Percentiles rank a stretch among this genome's conserved stretches.
Conservation (phyloP, 2,888 invertebrate species). For the Cataglyphis altisquamis region DNA sequence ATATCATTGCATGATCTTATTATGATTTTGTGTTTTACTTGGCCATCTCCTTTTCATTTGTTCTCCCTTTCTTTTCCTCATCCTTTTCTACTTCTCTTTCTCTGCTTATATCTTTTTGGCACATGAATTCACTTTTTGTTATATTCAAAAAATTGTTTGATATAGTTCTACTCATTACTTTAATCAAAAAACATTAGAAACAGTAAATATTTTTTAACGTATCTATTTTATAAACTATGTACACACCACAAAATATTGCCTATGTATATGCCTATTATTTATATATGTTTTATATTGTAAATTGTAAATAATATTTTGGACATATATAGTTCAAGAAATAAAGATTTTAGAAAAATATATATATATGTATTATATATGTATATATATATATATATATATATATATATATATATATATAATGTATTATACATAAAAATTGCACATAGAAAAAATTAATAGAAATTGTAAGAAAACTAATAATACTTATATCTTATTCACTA, state of each 20-base stretch:
- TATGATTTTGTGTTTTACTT: too few relatives aligned
- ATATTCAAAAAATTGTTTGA: slow-evolving; percentile 47
- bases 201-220: slow-evolving; percentile 22
- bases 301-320: background rate
- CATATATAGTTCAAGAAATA: slow-evolving; percentile 5
- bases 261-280: background rate
- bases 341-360: background rate
- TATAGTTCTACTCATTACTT: slow-evolving; percentile 14
- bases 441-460: background rate
- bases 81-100: background rate
- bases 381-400: too few relatives aligned
- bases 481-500: background rate
- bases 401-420: too few relatives aligned
- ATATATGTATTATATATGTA: background rate
- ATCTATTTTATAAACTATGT: background rate
- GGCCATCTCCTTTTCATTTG: background rate
- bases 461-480: background rate
- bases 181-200: slow-evolving; percentile 20
- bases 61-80: background rate
- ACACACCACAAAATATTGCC: background rate
- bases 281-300: background rate
- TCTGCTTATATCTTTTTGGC: slow-evolving; percentile 81
- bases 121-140: slow-evolving; percentile 84
- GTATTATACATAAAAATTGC: background rate
- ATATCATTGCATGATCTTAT: too few relatives aligned